Conservation (phyloP, 2,797 vertebrate species). For the Triplophysa yarkandensis region DNA sequence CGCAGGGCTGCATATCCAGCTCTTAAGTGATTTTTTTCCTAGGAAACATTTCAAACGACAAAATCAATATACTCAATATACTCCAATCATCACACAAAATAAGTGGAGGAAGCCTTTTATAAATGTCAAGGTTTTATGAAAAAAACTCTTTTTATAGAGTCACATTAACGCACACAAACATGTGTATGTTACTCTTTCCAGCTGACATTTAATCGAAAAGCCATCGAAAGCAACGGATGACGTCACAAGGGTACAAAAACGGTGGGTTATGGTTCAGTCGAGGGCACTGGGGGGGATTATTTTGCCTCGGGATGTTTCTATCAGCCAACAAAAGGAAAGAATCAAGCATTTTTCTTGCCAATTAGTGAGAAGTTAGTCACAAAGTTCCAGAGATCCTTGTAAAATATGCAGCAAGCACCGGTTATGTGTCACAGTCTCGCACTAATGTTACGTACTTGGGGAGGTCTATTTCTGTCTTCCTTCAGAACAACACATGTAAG, state of each 20-base stretch:
- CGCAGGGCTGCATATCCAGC: too few relatives aligned
- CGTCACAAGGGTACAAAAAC: background rate
- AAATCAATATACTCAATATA: slow-evolving; percentile 2
- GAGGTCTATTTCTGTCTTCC: slow-evolving; percentile 61
- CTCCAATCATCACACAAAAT: background rate
- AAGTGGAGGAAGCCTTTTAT: background rate
- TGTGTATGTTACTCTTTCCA: background rate
- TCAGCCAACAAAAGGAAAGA: slow-evolving; percentile 12
- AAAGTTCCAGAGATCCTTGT: slow-evolving; percentile 45
- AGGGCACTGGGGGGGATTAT: background rate
- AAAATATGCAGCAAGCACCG: slow-evolving; percentile 56
- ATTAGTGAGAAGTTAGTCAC: slow-evolving; percentile 59
- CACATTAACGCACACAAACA: background rate
- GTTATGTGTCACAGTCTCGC: slow-evolving; percentile 57
- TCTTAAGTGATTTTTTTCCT: background rate
- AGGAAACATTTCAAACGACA: background rate
- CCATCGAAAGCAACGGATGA: background rate
- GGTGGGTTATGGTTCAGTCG: background rate
- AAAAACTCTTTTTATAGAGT: background rate
- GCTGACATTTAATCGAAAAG: background rate
- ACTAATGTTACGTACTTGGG: slow-evolving; percentile 37
- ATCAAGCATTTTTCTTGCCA: slow-evolving; percentile 53
- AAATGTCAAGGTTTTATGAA: background rate
- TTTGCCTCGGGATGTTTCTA: slow-evolving; percentile 3
- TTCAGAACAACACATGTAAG: slow-evolving; percentile 30